Percentiles rank a stretch among this genome's conserved stretches.
phyloP scores from a whole-genome alignment of 2,888 invertebrate genomes.

The Stegophylla sp. region DNA sequence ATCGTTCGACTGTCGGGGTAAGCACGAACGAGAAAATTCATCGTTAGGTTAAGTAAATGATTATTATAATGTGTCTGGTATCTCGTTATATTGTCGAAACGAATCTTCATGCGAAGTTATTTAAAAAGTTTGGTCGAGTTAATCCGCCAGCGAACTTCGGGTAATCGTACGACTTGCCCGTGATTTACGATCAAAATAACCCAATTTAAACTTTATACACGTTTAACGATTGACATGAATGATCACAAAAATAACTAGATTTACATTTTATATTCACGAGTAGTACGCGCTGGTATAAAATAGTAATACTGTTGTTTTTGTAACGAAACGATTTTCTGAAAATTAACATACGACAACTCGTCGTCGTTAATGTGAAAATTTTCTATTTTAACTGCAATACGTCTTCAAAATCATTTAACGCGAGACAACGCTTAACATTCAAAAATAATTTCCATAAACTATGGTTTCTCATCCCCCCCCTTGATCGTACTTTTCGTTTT shows the following conservation, averaged over 20 bases:
- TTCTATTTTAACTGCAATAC: too few species aligned
- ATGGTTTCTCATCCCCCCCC: too few species aligned
- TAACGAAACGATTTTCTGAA: background rate
- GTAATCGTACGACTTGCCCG: slow-evolving; percentile 15
- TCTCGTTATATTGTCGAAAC: slow-evolving; percentile 30
- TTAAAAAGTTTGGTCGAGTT: slow-evolving; percentile 42
- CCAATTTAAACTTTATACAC: slow-evolving; percentile 48
- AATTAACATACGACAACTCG: background rate
- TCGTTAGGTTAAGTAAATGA: background rate
- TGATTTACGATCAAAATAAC: slow-evolving; percentile 54
- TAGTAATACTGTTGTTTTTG: background rate
- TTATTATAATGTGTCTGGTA: slow-evolving; percentile 21
- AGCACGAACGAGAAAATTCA: background rate
- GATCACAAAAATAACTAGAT: slow-evolving; percentile 34
- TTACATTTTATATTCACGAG: slow-evolving; percentile 10
- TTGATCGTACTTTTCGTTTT: too few species aligned
- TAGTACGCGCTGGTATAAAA: too few species aligned
- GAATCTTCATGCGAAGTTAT: slow-evolving; percentile 44
- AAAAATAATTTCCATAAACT: too few species aligned
- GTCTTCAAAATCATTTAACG: too few species aligned
- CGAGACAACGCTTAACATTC: too few species aligned
- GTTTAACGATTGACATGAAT: slow-evolving; percentile 47
- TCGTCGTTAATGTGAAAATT: too few species aligned
- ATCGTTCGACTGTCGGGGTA: background rate
- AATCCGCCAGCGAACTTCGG: slow-evolving; percentile 38